Conservation (phyloP, 2,888 invertebrate species). For the Automeris io region DNA sequence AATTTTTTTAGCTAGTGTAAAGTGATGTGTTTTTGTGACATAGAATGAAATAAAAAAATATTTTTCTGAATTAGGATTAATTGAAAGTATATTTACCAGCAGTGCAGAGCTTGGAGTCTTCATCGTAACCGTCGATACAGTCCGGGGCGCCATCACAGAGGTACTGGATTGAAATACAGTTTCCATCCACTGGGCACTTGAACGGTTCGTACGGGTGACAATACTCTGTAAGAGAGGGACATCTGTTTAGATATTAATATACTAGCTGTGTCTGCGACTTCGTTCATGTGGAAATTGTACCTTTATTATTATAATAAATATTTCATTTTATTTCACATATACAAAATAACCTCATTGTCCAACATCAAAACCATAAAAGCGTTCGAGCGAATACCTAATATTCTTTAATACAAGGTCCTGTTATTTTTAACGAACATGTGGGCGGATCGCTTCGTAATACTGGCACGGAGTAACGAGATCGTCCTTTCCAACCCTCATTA, state of each 20-base stretch:
- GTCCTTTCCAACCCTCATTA: conserved; percentile 3
- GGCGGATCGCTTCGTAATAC: not conserved
- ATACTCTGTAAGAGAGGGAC: conserved; percentile 46
- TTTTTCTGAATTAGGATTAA: no score
- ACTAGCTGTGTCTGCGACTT: no score
- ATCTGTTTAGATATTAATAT: not conserved
- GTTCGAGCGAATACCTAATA: no score
- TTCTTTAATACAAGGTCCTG: not conserved
- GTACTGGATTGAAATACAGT: conserved; percentile 97
- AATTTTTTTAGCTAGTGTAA: no score
- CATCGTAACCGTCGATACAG: conserved; percentile 96
- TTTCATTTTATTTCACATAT: not conserved
- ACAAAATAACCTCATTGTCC: not conserved
- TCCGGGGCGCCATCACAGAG: conserved; percentile 94
- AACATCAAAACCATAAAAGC: no score
- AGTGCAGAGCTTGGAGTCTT: conserved; percentile 95
- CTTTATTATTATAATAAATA: not conserved
- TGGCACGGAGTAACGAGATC: not conserved
- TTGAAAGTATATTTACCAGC: conserved; percentile 93
- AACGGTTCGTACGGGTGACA: conserved; percentile 98
- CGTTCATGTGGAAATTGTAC: no score
- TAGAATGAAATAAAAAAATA: no score
- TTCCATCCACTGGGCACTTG: conserved; percentile 95
- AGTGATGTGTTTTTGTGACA: no score
- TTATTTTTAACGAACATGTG: not conserved